Percentiles rank a stretch among this genome's conserved stretches.
Conservation (phyloP, 1,140 invertebrate genomes). For the Araneus ventricosus region DNA sequence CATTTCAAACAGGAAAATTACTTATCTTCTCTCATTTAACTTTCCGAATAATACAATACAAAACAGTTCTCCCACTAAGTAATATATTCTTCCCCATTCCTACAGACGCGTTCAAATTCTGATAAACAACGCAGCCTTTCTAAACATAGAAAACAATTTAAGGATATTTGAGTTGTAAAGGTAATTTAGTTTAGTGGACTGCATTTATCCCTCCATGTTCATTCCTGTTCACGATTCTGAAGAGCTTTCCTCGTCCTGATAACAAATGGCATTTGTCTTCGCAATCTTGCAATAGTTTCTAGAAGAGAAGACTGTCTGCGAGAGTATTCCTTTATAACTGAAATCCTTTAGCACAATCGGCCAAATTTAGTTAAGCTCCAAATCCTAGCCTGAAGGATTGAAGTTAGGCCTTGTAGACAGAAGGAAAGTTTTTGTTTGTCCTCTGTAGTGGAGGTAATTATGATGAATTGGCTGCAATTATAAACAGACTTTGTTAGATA, state of each 20-base stretch:
- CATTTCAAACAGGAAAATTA: too few relatives aligned
- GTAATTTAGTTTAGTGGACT: conserved; percentile 24
- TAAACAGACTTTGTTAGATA: background rate
- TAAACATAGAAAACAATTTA: background rate
- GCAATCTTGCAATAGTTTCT: background rate
- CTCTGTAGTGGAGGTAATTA: background rate
- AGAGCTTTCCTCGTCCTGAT: background rate
- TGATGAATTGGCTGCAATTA: background rate
- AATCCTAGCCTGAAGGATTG: too few relatives aligned
- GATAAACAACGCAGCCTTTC: too few relatives aligned
- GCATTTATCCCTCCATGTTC: background rate
- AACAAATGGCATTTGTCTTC: conserved; percentile 18
- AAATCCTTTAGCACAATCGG: conserved; percentile 4
- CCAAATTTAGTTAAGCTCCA: conserved; percentile 7
- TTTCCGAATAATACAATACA: too few relatives aligned
- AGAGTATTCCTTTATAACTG: background rate
- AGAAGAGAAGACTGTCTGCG: too few relatives aligned
- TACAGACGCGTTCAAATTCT: too few relatives aligned
- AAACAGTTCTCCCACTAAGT: too few relatives aligned
- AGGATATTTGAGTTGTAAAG: conserved; percentile 5
- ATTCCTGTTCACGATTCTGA: background rate
- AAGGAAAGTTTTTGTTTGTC: background rate
- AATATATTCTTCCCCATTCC: too few relatives aligned
- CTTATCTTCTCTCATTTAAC: too few relatives aligned
- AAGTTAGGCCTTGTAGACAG: background rate